Percentiles rank a stretch among this genome's conserved stretches.
phyloP scores from a whole-genome alignment of 2,797 vertebrate species.

The Syngnathus rostellatus region DNA sequence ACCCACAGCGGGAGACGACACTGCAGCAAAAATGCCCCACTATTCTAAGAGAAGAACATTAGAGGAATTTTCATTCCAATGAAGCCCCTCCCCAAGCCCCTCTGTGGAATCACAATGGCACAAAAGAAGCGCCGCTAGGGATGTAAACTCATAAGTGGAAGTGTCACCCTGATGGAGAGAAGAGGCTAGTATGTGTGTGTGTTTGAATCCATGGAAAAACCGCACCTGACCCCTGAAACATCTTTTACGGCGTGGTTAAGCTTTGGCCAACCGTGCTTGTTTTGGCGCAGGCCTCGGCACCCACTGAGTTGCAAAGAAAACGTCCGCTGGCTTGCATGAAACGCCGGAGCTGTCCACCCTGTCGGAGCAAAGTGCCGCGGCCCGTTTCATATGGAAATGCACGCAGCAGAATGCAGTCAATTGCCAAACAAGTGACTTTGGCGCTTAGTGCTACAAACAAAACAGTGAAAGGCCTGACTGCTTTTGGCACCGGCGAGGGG shows the following conservation, averaged over 20 bases:
- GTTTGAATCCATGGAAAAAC: slow-evolving; percentile 22
- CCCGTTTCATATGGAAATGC: slow-evolving; percentile 80
- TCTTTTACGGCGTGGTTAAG: slow-evolving; percentile 44
- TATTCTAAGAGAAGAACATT: slow-evolving; percentile 64
- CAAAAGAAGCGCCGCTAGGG: slow-evolving; percentile 58
- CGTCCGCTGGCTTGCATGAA: slow-evolving; percentile 59
- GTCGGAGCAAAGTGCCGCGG: slow-evolving; percentile 67
- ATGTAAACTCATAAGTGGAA: slow-evolving; percentile 64
- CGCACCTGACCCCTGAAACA: slow-evolving; percentile 58
- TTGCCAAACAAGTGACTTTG: slow-evolving; percentile 81
- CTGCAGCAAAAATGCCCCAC: slow-evolving; percentile 64
- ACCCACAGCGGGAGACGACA: slow-evolving; percentile 71
- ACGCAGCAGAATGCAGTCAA: slow-evolving; percentile 74
- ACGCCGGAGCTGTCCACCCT: slow-evolving; percentile 56
- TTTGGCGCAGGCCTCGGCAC: slow-evolving; percentile 50
- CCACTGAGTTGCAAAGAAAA: slow-evolving; percentile 36
- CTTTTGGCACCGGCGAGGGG: slow-evolving; percentile 34
- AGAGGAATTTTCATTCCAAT: slow-evolving; percentile 81
- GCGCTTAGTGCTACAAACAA: slow-evolving; percentile 61
- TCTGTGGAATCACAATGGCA: slow-evolving; percentile 69
- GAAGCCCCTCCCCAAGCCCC: slow-evolving; percentile 64
- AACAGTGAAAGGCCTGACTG: slow-evolving; percentile 46
- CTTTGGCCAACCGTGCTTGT: slow-evolving; percentile 66
- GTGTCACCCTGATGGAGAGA: slow-evolving; percentile 54
- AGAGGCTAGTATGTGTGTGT: slow-evolving; percentile 41